phyloP scores from a whole-genome alignment of 1,140 invertebrate genomes.

The Neoseiulus cucumeris region DNA sequence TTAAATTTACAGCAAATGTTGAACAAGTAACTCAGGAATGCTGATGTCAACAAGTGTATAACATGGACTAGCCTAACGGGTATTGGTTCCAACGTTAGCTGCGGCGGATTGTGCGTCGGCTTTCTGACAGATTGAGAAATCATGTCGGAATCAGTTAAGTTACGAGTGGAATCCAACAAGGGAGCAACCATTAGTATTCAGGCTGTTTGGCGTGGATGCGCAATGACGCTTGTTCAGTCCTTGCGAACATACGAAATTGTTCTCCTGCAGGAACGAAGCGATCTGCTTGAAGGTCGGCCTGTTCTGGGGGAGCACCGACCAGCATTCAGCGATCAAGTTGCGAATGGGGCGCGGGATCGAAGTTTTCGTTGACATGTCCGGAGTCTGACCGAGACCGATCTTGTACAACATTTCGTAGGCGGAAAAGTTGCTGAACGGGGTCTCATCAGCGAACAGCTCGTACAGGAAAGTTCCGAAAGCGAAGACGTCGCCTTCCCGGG shows the following conservation, averaged over 20 bases:
- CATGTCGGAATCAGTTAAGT: too few species aligned
- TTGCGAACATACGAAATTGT: neutral
- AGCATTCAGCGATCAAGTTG: slow-evolving; percentile 25
- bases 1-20: too few species aligned
- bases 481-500: slow-evolving; percentile 26
- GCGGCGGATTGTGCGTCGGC: too few species aligned
- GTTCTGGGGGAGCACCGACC: slow-evolving; percentile 22
- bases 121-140: too few species aligned
- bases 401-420: slow-evolving; percentile 27
- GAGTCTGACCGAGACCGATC: slow-evolving; percentile 23
- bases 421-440: slow-evolving; percentile 23
- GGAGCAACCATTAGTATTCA: slow-evolving; percentile 19
- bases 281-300: slow-evolving; percentile 24
- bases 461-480: slow-evolving; percentile 30
- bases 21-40: too few species aligned
- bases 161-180: neutral
- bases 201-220: slow-evolving; percentile 24
- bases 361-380: slow-evolving; percentile 17
- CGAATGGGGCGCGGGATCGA: slow-evolving; percentile 13
- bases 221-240: slow-evolving; percentile 24
- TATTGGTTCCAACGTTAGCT: too few species aligned
- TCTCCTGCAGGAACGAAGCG: neutral
- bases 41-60: too few species aligned
- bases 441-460: slow-evolving; percentile 25
- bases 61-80: too few species aligned